A percentile compares a stretch with the other conserved stretches of the same genome.
Conservation (phyloP, 1,140 invertebrate genomes). For the Tetraneura akinire region DNA sequence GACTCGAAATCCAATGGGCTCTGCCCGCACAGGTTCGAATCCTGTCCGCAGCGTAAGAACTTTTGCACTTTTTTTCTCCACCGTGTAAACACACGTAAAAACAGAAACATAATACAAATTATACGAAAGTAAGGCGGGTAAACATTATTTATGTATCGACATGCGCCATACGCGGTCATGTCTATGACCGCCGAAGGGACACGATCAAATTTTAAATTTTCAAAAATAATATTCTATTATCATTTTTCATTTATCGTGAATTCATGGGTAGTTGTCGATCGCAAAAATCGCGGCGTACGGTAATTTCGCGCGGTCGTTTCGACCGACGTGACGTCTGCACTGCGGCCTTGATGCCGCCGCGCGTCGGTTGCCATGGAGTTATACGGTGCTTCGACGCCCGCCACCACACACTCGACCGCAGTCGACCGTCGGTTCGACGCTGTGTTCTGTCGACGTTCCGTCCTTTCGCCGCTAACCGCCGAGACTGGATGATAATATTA, state of each 20-base stretch:
- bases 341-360: neutral
- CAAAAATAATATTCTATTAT: no score
- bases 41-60: conserved; percentile 75
- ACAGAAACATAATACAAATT: no score
- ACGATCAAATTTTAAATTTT: no score
- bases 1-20: conserved; percentile 91
- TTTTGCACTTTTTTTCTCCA: no score
- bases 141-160: no score
- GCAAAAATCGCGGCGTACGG: neutral
- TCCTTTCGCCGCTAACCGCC: neutral
- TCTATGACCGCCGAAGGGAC: no score
- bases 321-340: neutral
- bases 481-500: no score
- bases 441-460: conserved; percentile 10
- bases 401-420: conserved; percentile 11
- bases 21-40: conserved; percentile 88
- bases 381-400: neutral
- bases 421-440: neutral
- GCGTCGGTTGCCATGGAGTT: conserved; percentile 49
- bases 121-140: neutral
- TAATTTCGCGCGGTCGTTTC: neutral
- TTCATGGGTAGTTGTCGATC: no score
- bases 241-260: no score
- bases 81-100: no score
- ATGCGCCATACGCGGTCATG: no score